Evolutionary conservation across 2,113 vertebrate genomes (phyloP).

Genomic region (Thermophis baileyi): DNA sequence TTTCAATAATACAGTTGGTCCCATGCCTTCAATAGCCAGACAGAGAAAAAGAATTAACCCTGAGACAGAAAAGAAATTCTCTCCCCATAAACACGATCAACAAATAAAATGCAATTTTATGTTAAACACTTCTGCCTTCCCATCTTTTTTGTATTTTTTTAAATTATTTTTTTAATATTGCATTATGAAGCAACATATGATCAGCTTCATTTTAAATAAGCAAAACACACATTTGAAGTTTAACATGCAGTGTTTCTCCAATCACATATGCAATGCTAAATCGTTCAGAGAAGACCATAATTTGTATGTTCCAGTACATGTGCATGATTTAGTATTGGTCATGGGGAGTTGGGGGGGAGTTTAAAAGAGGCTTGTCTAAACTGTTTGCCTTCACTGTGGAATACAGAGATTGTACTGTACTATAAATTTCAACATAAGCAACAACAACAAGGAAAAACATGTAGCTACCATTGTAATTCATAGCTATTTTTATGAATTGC

Average conservation of each 20-base stretch:
- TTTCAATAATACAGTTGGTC: background rate
- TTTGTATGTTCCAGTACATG: slow-evolving; percentile 31
- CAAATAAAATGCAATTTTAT: background rate
- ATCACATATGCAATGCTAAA: slow-evolving; percentile 41
- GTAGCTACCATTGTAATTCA: background rate
- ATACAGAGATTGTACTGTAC: slow-evolving; percentile 26
- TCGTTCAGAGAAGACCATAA: slow-evolving; percentile 16
- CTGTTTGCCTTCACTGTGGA: slow-evolving; percentile 19
- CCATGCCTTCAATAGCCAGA: slow-evolving; percentile 7
- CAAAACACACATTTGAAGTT: slow-evolving; percentile 60
- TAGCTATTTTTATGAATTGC: background rate
- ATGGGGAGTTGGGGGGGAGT: background rate
- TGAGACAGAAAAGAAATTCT: background rate
- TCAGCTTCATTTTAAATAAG: slow-evolving; percentile 59
- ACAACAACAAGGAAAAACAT: background rate
- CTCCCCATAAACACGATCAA: slow-evolving; percentile 13
- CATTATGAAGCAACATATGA: slow-evolving; percentile 25
- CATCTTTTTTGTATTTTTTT: slow-evolving; percentile 2
- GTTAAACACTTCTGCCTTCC: background rate
- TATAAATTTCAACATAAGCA: background rate
- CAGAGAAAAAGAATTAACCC: background rate
- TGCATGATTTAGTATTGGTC: slow-evolving; percentile 22
- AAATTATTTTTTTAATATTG: background rate
- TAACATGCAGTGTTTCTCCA: slow-evolving; percentile 42
- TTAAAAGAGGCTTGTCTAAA: slow-evolving; percentile 20